Evolutionary conservation across 1,140 invertebrate genomes (phyloP).

Genomic region (Sinonovacula constricta): DNA sequence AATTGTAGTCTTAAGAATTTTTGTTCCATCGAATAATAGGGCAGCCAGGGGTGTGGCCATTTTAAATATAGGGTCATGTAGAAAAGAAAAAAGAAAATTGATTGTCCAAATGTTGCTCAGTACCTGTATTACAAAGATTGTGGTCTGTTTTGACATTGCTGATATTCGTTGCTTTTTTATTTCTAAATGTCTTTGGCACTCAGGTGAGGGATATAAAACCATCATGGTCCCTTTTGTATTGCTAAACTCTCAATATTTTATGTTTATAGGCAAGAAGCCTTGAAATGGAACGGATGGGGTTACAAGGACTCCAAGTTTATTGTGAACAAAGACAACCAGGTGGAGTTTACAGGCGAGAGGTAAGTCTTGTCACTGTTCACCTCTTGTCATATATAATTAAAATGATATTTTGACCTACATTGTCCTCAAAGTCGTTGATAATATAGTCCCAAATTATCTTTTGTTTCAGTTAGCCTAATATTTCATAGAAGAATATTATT

Average conservation of each 20-base stretch:
- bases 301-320: conserved; percentile 94
- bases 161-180: neutral
- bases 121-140: neutral
- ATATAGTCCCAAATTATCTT: no score
- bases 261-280: conserved; percentile 76
- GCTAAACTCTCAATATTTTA: neutral
- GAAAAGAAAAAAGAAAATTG: no score
- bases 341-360: conserved; percentile 89
- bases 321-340: conserved; percentile 81
- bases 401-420: no score
- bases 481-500: no score
- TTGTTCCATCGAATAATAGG: no score
- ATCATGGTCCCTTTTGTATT: neutral
- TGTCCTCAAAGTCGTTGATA: no score
- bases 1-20: no score
- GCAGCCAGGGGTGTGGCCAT: no score
- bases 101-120: neutral
- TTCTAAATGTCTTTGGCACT: neutral
- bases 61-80: no score
- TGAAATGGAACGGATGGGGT: conserved; percentile 99
- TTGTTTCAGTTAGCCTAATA: no score
- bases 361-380: conserved; percentile 70
- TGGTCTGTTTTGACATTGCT: neutral
- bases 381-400: no score
- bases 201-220: neutral